Evolutionary conservation across 2,113 vertebrate genomes (phyloP).

Genomic region (Muntiacus reevesi): DNA sequence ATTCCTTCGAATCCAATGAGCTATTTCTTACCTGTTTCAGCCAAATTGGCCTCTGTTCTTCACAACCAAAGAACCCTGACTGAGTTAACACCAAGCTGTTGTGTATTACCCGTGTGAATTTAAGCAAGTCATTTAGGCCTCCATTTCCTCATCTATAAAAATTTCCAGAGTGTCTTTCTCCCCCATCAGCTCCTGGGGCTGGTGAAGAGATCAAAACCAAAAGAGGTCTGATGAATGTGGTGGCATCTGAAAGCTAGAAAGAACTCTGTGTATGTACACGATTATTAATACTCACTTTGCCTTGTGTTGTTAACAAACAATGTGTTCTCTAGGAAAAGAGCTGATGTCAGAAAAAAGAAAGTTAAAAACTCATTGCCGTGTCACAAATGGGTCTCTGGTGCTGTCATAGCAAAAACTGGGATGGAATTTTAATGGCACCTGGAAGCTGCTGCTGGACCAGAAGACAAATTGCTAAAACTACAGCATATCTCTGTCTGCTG

Average conservation of each 20-base stretch:
- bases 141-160: not conserved
- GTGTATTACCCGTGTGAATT: not conserved
- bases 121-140: not conserved
- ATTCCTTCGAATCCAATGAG: not conserved
- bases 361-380: not conserved
- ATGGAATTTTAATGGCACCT: constrained; percentile 32
- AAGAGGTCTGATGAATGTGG: not conserved
- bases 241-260: not conserved
- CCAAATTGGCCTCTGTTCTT: not conserved
- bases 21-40: not conserved
- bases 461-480: constrained; percentile 49
- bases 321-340: constrained; percentile 34
- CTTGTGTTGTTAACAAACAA: not conserved
- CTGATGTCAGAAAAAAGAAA: constrained; percentile 19
- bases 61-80: not conserved
- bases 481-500: constrained; percentile 2
- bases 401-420: constrained; percentile 36
- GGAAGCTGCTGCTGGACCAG: not conserved
- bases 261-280: not conserved
- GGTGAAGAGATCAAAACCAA: constrained; percentile 32
- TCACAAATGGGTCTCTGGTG: not conserved
- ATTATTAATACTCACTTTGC: constrained; percentile 40
- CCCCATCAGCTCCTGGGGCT: not conserved
- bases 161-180: not conserved
- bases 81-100: not conserved